Base-by-base conservation (phyloP, 92 coral and sea anemone species). In the Scolanthus callimorphus region DNA sequence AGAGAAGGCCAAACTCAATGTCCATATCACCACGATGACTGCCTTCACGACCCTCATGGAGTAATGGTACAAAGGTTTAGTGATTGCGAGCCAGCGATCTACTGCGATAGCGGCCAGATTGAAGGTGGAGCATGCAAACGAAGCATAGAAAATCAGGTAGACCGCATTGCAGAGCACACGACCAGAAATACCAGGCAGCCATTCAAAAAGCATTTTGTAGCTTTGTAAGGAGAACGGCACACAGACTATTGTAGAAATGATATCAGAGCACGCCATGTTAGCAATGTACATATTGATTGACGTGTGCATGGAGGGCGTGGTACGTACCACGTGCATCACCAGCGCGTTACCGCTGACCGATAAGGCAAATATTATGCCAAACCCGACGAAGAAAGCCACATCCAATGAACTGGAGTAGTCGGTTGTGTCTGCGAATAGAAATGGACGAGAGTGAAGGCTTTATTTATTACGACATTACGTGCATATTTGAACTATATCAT, bases 221-320 rank as follows among this genome's bases (percentile, higher is more conserved):
- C 28, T 31, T 39, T 53, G 27, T 2, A 52, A 1, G 4, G 62
- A 30, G 22, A 65, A 6, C 8, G 72, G 62, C 2, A 44, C 34
- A 50, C 72, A 65, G 2, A 65, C 37, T 31, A 26, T 49, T 1
- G 72, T 31, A 9, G 72, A 65, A 20, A 65, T 65, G 52, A 65
- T 34, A 26, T 65, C 72, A 34, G 72, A 65, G 1, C 25, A 27
- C 39, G 72, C 72, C 72, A 65, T 65, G 59, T 65, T 65, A 6
- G 72, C 59, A 21, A 65, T 65, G 62, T 65, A 65, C 30, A 51
- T 19, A 21, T 65, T 65, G 39, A 65, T 43, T 6, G 72, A 65
- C 2, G 72, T 34, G 6, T 65, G 59, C 72, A 65, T 65, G 51
- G 62, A 31, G 72, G 72, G 72, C 46, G 72, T 65, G 60, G 52